Percentiles rank a stretch among this genome's conserved stretches.
phyloP scores from a whole-genome alignment of 1,140 invertebrate species.

The Tetramorium simillimum region DNA sequence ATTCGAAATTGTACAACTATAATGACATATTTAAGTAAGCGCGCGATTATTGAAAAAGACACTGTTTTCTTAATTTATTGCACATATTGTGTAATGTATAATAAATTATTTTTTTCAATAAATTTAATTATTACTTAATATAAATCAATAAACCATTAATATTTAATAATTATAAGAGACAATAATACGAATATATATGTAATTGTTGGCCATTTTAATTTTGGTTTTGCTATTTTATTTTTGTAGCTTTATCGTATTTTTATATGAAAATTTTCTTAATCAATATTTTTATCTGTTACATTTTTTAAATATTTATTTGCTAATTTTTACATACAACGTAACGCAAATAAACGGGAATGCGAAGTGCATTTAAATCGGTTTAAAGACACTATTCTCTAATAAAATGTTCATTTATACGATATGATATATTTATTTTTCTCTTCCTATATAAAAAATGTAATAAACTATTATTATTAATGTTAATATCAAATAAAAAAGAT shows the following conservation, averaged over 20 bases:
- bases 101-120: background rate
- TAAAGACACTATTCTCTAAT: background rate
- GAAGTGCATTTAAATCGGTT: slow-evolving; percentile 49
- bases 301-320: background rate
- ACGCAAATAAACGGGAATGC: background rate
- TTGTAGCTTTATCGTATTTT: slow-evolving; percentile 15
- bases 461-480: background rate
- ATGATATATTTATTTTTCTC: background rate
- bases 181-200: background rate
- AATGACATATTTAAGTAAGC: background rate
- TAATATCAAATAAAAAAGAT: background rate
- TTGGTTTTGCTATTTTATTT: background rate
- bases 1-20: background rate
- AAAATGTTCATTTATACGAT: slow-evolving; percentile 4
- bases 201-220: background rate
- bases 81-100: background rate
- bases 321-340: background rate
- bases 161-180: background rate
- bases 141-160: background rate
- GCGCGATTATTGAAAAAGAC: background rate
- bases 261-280: slow-evolving; percentile 1
- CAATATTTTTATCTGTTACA: background rate
- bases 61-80: background rate
- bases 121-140: background rate
- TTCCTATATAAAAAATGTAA: background rate